A percentile compares a stretch with the other conserved stretches of the same genome.
These are phyloP conservation scores for Ectemnius cavifrons DNA, from an alignment of 2,888 invertebrate genomes.

Conservation along the genomic window DNA sequence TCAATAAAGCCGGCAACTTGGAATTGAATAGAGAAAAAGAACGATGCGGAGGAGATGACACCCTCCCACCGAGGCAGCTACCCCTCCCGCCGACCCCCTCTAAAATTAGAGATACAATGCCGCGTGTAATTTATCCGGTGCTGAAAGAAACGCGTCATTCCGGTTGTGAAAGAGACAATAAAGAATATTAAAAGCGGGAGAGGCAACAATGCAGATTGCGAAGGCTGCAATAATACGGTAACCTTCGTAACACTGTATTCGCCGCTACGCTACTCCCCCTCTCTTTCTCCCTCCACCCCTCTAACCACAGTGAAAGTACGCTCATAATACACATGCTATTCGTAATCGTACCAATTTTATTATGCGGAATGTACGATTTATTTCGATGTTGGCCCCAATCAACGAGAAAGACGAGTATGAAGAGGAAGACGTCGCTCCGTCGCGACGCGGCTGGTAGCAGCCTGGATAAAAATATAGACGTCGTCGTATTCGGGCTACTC, in stretches of 20 bases:
- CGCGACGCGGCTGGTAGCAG: constrained; percentile 3
- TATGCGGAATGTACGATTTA: constrained; percentile 57
- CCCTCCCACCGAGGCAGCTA: constrained; percentile 19
- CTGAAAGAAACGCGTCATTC: constrained; percentile 66
- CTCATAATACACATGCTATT: constrained; percentile 59
- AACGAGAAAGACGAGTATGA: background rate
- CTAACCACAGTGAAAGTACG: background rate
- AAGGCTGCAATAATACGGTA: constrained; percentile 67
- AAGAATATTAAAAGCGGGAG: constrained; percentile 66
- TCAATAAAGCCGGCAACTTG: constrained; percentile 1
- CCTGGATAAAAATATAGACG: constrained; percentile 35
- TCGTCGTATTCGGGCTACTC: constrained; percentile 23
- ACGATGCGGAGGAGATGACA: background rate
- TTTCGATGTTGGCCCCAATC: constrained; percentile 41
- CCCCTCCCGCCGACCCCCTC: constrained; percentile 39
- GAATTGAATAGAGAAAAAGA: constrained; percentile 28
- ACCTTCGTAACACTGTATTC: constrained; percentile 59
- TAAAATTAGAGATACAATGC: constrained; percentile 64
- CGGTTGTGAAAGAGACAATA: constrained; percentile 66
- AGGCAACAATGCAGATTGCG: constrained; percentile 65
- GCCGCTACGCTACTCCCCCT: constrained; percentile 4
- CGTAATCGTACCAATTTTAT: constrained; percentile 62
- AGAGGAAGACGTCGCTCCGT: background rate
- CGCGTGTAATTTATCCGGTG: constrained; percentile 65
- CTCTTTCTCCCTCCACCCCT: too few species aligned